These are phyloP conservation scores for Tetropium fuscum DNA, from an alignment of 2,888 invertebrate genomes.

Conservation along the genomic window DNA sequence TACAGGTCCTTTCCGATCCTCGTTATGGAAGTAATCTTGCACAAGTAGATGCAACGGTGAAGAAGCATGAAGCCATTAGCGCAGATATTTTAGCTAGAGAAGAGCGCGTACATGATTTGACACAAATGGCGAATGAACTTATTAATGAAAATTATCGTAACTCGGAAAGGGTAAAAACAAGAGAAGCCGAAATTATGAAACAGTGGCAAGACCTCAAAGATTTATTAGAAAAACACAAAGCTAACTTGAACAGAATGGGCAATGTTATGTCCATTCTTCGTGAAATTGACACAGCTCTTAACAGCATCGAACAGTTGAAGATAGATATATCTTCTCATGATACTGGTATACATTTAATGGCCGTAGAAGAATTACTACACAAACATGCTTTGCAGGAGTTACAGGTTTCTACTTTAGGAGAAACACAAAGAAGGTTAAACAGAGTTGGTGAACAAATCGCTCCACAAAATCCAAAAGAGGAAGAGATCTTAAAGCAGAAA, in stretches of 20 bases:
- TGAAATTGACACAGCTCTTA: constrained; percentile 90
- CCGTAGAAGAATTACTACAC: constrained; percentile 94
- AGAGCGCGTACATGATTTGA: constrained; percentile 94
- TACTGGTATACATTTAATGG: constrained; percentile 92
- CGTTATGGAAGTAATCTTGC: constrained; percentile 90
- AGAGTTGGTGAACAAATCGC: constrained; percentile 69
- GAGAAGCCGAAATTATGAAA: constrained; percentile 77
- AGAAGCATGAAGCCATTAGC: constrained; percentile 98
- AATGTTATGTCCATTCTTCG: constrained; percentile 89
- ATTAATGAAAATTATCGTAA: constrained; percentile 93
- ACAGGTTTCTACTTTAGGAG: constrained; percentile 90
- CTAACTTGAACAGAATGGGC: constrained; percentile 82
- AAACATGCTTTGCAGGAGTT: constrained; percentile 94
- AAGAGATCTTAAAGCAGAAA: constrained; percentile 76
- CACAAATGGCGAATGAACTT: constrained; percentile 93
- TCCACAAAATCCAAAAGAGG: constrained; percentile 69
- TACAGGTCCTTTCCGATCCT: constrained; percentile 92
- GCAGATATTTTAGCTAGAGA: constrained; percentile 95
- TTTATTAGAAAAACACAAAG: constrained; percentile 85
- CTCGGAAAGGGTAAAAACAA: constrained; percentile 78
- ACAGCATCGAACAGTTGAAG: constrained; percentile 87
- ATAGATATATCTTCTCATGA: constrained; percentile 82
- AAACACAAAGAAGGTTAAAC: constrained; percentile 82
- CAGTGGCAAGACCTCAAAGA: constrained; percentile 90
- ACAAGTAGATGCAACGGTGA: constrained; percentile 96